Base-by-base conservation (phyloP, 2,797 vertebrate genomes). In the Liasis olivaceus region DNA sequence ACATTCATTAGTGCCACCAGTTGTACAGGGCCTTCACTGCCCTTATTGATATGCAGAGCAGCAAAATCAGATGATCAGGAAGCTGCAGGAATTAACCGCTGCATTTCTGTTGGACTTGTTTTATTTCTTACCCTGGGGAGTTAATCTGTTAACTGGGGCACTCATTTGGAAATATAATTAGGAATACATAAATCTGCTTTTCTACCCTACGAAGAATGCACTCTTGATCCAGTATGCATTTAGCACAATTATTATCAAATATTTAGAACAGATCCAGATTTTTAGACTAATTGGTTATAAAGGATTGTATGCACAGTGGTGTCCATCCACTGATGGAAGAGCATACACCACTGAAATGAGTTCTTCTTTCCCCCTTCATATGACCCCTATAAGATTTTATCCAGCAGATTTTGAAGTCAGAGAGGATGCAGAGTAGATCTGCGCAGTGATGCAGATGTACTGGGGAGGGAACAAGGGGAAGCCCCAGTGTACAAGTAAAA, bases 41-140 rank as follows among this genome's bases (percentile, higher is more conserved):
- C 91, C 66, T 91, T 91, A 66, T 95, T 94, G 92, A 91, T 5
- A 0, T 86, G 87, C 77, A 95, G 89, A 95, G 89, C 81, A 93
- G 72, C 89, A n/a, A 94, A 96, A 95, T 93, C 81, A 94, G 93
- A 93, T 92, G 77, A 91, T 94, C 90, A 95, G 88, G 91, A 93
- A 95, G 51, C 60, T 94, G 66, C 20, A 90, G 36, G 90, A 94
- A 94, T 95, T 95, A 93, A 95, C 94, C 51, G 62, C 59, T 42
- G 26, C 72, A 89, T 91, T 89, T 91, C 13, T 90, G 95, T 95
- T 93, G 72, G 94, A 94, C 91, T 96, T 85, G 58, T 90, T 95
- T 96, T 94, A 17, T 90, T 90, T 90, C 92, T 93, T 93, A 89
- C 92, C 86, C 59, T 58, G 87, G 72, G 84, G 90, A 89, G 58